Evolutionary conservation across 1,140 invertebrate species (phyloP), one percentile per base, ranked within the genome.

Genomic region (Drosophila suzukii): DNA sequence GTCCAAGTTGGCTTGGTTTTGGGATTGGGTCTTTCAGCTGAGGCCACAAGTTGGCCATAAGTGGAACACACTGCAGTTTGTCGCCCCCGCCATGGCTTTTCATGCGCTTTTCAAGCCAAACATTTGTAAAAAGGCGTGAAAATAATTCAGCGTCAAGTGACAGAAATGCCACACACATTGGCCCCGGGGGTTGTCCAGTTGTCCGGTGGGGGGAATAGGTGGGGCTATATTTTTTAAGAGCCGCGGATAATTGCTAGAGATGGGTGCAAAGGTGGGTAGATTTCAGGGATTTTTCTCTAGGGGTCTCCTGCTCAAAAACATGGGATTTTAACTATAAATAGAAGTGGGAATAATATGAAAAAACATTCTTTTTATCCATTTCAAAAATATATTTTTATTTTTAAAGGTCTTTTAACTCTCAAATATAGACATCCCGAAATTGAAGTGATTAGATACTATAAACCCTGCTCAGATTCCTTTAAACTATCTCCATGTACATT

Each of bases 111-210:
- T 76, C 74, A 71, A 82, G 67, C 67, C 73, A 89, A 89, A 89
- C 84, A 89, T 89, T 89, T 89, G 84, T 89, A 89, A 89, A 89
- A 89, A 89, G 85, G 84, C 84, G 84, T 89, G 84, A 89, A 89
- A 89, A 89, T 89, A 89, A 89, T 89, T 89, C 84, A 89, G 84
- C 84, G 84, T 89, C 84, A 89, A 89, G 84, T 89, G 84, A 89
- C 84, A 89, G 84, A 89, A 89, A 89, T 89, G 85, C 84, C 84
- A 89, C 84, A 89, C 84, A 89, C 84, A 79, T 61, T 66, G 49
- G 51, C 67, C 67, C 50, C 63, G 63, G 50, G 67, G 47, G 63
- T 68, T 71, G 50, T 32, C 51, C 43, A 46, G 43, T 46, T 43
- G 34, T 50, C 49, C 32, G 17, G 20, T 27, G 46, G 11, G 44